Evolutionary conservation across 2,113 vertebrate genomes (phyloP).

Genomic region (Rhinichthys klamathensis): DNA sequence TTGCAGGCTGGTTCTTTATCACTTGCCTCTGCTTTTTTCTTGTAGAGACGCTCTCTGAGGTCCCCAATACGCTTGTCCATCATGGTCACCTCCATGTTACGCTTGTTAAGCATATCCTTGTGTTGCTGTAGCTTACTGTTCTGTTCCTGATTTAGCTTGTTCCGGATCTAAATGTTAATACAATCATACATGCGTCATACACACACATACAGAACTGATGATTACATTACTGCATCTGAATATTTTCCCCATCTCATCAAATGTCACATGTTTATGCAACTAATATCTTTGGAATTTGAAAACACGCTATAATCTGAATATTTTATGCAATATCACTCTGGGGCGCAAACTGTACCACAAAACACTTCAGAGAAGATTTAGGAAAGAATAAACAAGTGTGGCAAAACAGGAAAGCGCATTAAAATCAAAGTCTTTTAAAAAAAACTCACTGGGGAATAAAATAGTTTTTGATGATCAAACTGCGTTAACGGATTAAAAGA

Average conservation of each 20-base stretch:
- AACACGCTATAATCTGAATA: conserved; percentile 27
- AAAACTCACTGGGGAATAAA: not conserved
- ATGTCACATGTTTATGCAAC: conserved; percentile 12
- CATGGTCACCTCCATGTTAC: conserved; percentile 96
- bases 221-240: conserved; percentile 1
- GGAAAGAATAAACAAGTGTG: conserved; percentile 20
- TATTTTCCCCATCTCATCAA: conserved; percentile 16
- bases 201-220: conserved; percentile 25
- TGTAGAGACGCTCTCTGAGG: conserved; percentile 93
- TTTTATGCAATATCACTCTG: conserved; percentile 9
- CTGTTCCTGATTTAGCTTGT: conserved; percentile 98
- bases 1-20: conserved; percentile 83
- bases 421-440: conserved; percentile 4
- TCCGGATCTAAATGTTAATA: conserved; percentile 83
- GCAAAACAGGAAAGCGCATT: conserved; percentile 14
- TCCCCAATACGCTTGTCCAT: conserved; percentile 97
- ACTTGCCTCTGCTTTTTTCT: conserved; percentile 97
- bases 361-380: conserved; percentile 30
- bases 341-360: conserved; percentile 17
- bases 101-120: conserved; percentile 94
- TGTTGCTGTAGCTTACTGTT: conserved; percentile 97
- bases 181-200: not conserved
- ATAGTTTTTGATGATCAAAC: conserved; percentile 21
- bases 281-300: conserved; percentile 25
- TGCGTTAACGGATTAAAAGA: conserved; percentile 1